These are phyloP conservation scores for Rotaria magnacalcarata DNA, from an alignment of 2,888 invertebrate genomes.

Conservation along the genomic window DNA sequence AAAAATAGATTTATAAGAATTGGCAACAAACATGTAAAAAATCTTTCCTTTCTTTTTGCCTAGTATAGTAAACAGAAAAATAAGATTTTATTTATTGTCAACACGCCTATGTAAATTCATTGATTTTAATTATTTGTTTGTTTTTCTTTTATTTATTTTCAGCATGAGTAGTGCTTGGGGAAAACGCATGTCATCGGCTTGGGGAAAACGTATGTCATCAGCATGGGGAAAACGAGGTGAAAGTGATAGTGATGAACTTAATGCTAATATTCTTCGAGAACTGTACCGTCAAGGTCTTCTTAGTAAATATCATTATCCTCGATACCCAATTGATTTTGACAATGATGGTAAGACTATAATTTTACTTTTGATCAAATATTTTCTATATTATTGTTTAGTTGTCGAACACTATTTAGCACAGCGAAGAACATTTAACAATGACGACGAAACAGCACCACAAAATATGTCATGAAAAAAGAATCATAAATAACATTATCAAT, in stretches of 20 bases:
- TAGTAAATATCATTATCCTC: neutral
- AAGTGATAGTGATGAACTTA: slow-evolving; percentile 4
- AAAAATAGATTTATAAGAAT: neutral
- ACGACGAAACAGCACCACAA: neutral
- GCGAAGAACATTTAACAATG: neutral
- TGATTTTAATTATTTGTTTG: neutral
- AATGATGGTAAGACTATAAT: neutral
- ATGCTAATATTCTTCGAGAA: neutral
- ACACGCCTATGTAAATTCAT: neutral
- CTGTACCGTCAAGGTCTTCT: neutral
- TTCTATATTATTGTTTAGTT: neutral
- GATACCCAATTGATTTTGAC: neutral
- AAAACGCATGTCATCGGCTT: slow-evolving; percentile 16
- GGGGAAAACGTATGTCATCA: slow-evolving; percentile 32
- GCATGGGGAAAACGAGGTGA: slow-evolving; percentile 33
- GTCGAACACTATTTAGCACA: neutral
- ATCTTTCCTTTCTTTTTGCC: neutral
- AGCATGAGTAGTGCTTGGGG: slow-evolving; percentile 16
- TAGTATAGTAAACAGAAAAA: neutral
- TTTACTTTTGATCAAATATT: neutral
- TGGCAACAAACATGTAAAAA: neutral
- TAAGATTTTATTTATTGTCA: too few relatives aligned
- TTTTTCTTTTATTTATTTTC: neutral
- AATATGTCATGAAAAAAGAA: neutral
- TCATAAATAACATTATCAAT: neutral